Percentiles rank a stretch among this genome's conserved stretches.
Evolutionary conservation across 2,113 vertebrate species (phyloP).

Genomic region (Sphaerodactylus townsendi): DNA sequence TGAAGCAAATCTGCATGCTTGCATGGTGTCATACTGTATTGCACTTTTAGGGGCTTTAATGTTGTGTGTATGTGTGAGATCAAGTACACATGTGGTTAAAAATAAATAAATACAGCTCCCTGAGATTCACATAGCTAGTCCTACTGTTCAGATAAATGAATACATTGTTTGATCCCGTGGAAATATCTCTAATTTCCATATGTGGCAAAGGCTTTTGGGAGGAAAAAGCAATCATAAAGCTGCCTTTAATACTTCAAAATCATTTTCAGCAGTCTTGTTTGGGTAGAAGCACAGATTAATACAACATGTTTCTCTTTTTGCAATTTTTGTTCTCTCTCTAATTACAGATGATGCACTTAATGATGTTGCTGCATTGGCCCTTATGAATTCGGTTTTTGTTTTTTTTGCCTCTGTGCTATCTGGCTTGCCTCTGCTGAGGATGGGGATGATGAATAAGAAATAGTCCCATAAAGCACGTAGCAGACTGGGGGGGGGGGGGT

Average conservation of each 20-base stretch:
- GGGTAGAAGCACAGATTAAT: constrained; percentile 11
- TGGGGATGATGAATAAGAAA: no score
- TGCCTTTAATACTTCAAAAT: constrained; percentile 31
- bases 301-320: constrained; percentile 18
- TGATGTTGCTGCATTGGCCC: not conserved
- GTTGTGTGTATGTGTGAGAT: not conserved
- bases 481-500: not conserved
- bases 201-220: constrained; percentile 13
- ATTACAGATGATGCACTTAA: constrained; percentile 18
- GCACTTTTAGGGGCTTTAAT: constrained; percentile 9
- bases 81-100: not conserved
- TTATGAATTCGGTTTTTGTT: not conserved
- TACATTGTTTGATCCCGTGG: constrained; percentile 28
- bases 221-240: constrained; percentile 1
- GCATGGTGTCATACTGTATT: not conserved
- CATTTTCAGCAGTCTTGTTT: constrained; percentile 12
- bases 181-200: constrained; percentile 31
- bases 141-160: constrained; percentile 28
- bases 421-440: not conserved
- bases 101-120: not conserved
- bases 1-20: not conserved
- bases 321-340: constrained; percentile 21
- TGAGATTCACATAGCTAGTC: constrained; percentile 18
- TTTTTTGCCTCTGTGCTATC: not conserved
- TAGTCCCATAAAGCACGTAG: not conserved